These are phyloP conservation scores for Arizona elegans DNA, from an alignment of 2,113 vertebrate genomes.

Conservation along the genomic window DNA sequence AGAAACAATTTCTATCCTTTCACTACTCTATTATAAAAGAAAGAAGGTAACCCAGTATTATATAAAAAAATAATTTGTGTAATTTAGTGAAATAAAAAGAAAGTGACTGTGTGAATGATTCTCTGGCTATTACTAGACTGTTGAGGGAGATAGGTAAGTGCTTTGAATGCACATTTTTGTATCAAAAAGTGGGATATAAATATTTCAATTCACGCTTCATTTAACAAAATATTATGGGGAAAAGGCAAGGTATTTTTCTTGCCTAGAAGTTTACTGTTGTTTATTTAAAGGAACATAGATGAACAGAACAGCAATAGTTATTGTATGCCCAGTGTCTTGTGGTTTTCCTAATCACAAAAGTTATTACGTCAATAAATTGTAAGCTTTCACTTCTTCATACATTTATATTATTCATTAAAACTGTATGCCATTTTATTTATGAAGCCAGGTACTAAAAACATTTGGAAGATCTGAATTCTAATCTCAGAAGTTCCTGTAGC, in stretches of 20 bases:
- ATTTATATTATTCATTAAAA: not conserved
- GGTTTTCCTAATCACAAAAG: not conserved
- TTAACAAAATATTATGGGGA: not conserved
- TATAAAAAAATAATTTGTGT: not conserved
- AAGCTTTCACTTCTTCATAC: not conserved
- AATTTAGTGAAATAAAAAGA: not conserved
- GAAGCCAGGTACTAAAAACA: not conserved
- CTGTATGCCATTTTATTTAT: not conserved
- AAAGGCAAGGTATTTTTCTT: not conserved
- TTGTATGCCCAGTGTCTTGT: not conserved
- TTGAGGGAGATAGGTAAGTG: not conserved
- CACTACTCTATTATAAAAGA: not conserved
- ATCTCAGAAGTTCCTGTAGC: not conserved
- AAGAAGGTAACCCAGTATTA: not conserved
- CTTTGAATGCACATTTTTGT: not conserved
- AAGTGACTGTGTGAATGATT: not conserved
- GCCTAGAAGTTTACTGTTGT: not conserved
- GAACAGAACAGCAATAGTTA: too few relatives aligned
- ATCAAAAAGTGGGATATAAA: not conserved
- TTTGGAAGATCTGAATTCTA: not conserved
- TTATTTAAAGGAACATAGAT: not conserved
- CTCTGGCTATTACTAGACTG: accelerated
- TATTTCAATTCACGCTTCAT: not conserved
- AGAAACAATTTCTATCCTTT: not conserved
- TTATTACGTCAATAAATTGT: not conserved